phyloP scores from a whole-genome alignment of 1,140 invertebrate species.

The Drosophila micromelanica region DNA sequence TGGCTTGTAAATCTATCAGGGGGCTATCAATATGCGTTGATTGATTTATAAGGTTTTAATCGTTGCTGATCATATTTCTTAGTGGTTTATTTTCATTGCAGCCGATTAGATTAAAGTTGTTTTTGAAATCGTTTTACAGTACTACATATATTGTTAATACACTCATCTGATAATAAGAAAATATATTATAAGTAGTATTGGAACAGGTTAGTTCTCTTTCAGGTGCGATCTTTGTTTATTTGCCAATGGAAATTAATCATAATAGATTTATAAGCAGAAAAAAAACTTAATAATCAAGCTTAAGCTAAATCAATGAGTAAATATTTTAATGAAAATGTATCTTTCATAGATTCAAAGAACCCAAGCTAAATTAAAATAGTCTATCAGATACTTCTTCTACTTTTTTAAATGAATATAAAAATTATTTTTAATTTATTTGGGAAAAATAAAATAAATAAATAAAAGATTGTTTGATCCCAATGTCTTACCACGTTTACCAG shows the following conservation, averaged over 20 bases:
- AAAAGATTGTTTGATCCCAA: not conserved
- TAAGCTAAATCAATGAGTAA: too few relatives aligned
- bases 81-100: constrained; percentile 22
- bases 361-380: too few relatives aligned
- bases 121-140: constrained; percentile 53
- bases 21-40: constrained; percentile 65
- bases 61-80: constrained; percentile 58
- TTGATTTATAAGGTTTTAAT: constrained; percentile 70
- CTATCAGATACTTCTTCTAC: too few relatives aligned
- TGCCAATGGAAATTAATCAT: too few relatives aligned
- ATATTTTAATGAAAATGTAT: too few relatives aligned
- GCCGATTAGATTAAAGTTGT: constrained; percentile 67
- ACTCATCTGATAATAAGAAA: constrained; percentile 1
- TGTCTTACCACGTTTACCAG: not conserved
- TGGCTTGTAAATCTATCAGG: constrained; percentile 64
- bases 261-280: too few relatives aligned
- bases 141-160: constrained; percentile 7
- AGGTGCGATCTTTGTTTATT: constrained; percentile 4
- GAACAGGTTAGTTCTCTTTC: constrained; percentile 52
- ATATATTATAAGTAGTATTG: constrained; percentile 25
- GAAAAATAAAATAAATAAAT: too few relatives aligned
- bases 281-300: too few relatives aligned
- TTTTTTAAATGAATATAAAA: too few relatives aligned
- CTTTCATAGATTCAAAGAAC: too few relatives aligned
- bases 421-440: too few relatives aligned